Evolutionary conservation across 2,113 vertebrate genomes (phyloP), one percentile per base, ranked within the genome.

Genomic region (Trichechus manatus): DNA sequence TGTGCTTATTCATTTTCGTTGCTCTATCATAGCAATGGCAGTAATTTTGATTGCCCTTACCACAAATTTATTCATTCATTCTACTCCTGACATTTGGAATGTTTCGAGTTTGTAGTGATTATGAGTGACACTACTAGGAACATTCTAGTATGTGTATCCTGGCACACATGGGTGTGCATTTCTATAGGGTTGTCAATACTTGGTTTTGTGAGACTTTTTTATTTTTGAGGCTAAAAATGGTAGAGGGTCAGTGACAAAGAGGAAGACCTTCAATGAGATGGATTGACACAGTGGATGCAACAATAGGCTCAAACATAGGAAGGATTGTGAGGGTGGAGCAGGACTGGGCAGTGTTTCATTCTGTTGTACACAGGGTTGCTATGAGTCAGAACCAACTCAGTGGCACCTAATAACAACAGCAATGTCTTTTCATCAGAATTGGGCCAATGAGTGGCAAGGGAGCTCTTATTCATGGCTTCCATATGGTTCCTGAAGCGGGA

Each of bases 101-200:
- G 59, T 64, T 95, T 93, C 0, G 0, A 22, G 1, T 72, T 81
- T 59, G 50, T 86, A 66, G 72, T 78, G 29, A 77, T 50, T 20
- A 1, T 23, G 39, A 84, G 42, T 27, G 29, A 42, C 9, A 19
- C 23, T n/a, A 7, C 25, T 36, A 7, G 72, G 42, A 66, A 17
- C 22, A 8, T 66, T 42, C 70, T 63, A 23, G 17, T 23, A 23
- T 87, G 6, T 61, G 23, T 14, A 20, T 56, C 78, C 56, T 47
- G 64, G 75, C 79, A 59, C 0, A n/a, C 1, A 13, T 7, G 2
- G 33, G 33, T 0, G 0, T 11, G 29, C 22, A 1, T 63, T 72
- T 92, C 25, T 8, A 5, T 25, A 42, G 64, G 33, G 78, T 17
- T 9, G 9, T 19, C 42, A n/a, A 25, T 47, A 59, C n/a, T 91